phyloP scores from a whole-genome alignment of 2,888 invertebrate genomes.

The Caenorhabditis doughertyi region DNA sequence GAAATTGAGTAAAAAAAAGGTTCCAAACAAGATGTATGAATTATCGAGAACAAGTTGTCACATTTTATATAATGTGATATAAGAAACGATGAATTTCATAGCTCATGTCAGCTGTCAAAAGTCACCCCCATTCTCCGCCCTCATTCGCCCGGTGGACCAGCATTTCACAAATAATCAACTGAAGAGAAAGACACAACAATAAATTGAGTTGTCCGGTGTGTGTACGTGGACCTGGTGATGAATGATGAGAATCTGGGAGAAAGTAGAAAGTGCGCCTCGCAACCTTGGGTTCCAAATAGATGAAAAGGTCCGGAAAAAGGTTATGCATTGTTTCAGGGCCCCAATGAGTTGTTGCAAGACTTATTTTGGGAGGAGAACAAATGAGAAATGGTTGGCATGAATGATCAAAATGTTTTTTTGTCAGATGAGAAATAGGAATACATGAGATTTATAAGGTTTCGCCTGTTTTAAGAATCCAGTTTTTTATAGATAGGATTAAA shows the following conservation, averaged over 20 bases:
- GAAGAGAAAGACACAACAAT: slow-evolving; percentile 10
- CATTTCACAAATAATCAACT: slow-evolving; percentile 33
- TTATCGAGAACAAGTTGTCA: slow-evolving; percentile 24
- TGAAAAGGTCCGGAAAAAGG: neutral
- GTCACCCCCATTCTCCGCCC: slow-evolving; percentile 7
- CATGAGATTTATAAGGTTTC: slow-evolving; percentile 1
- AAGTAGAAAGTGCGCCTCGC: slow-evolving; percentile 18
- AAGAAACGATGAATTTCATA: slow-evolving; percentile 46
- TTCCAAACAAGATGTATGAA: slow-evolving; percentile 20
- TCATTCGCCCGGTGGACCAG: neutral
- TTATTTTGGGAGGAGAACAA: neutral
- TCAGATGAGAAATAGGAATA: neutral
- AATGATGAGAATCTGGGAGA: slow-evolving; percentile 37
- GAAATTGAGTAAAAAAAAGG: neutral
- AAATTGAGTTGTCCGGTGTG: slow-evolving; percentile 16
- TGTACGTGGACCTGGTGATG: slow-evolving; percentile 16
- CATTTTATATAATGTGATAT: slow-evolving; percentile 48
- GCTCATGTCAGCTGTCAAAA: slow-evolving; percentile 58
- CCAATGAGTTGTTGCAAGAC: neutral
- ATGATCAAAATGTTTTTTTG: slow-evolving; percentile 12
- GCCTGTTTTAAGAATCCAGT: neutral
- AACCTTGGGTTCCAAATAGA: neutral
- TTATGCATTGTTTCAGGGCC: slow-evolving; percentile 15
- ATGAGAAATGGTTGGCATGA: neutral
- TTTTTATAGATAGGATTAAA: too few relatives aligned